Conservation (phyloP, 2,888 invertebrate genomes). For the Lasioglossum figueresi region DNA sequence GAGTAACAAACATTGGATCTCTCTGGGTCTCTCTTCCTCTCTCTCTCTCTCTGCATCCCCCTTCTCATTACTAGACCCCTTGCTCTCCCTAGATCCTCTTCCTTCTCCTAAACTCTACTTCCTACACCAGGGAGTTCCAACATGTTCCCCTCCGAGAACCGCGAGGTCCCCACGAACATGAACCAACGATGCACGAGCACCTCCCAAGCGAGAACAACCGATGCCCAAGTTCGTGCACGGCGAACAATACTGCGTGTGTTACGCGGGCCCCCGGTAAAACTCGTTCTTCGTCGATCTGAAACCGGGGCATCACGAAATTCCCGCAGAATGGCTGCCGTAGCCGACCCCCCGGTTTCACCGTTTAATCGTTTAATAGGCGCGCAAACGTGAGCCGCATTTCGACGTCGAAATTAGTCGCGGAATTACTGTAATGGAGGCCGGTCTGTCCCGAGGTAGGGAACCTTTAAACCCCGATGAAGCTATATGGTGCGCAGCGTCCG, state of each 20-base stretch:
- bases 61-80: too few species aligned
- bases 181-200: too few species aligned
- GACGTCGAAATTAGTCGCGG: slow-evolving; percentile 19
- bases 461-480: background rate
- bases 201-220: background rate
- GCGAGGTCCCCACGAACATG: too few species aligned
- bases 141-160: too few species aligned
- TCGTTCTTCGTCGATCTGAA: background rate
- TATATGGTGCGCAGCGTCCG: background rate
- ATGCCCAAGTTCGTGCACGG: too few species aligned
- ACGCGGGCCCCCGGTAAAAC: background rate
- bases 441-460: background rate
- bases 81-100: too few species aligned
- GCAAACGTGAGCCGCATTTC: slow-evolving; percentile 8
- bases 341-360: slow-evolving; percentile 8
- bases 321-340: slow-evolving; percentile 17
- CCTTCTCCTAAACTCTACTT: too few species aligned
- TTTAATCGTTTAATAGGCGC: slow-evolving; percentile 37
- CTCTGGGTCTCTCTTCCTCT: too few species aligned
- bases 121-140: too few species aligned
- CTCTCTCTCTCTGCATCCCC: too few species aligned
- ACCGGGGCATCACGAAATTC: slow-evolving; percentile 8
- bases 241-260: background rate
- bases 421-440: background rate
- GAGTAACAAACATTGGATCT: background rate